Base-by-base conservation (phyloP, 1,140 invertebrate species). In the Carposina sasakii region DNA sequence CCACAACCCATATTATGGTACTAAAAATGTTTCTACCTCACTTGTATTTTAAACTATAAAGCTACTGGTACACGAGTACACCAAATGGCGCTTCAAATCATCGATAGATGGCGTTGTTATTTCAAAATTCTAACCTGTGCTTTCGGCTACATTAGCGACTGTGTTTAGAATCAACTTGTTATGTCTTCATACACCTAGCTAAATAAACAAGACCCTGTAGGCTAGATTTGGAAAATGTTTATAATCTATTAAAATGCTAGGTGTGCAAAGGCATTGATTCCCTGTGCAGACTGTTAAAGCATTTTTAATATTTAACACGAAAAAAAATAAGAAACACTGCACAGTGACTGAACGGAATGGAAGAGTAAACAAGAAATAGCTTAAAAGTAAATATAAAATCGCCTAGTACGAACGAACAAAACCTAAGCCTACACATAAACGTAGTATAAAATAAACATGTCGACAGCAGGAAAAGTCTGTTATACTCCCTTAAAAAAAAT, bases 391-490 rank as follows among this genome's bases (percentile, higher is more conserved):
- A 64, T 63, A 72, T n/a, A n/a, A n/a, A n/a, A n/a, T n/a, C n/a
- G n/a, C n/a, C n/a, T n/a, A n/a, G n/a, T n/a, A n/a, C n/a, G 45
- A 67, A 57, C 51, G 45, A 52, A 56, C 52, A 54, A 48, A 63
- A 55, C 26, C 61, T 50, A 48, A 63, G 47, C 57, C 58, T 74
- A 69, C 43, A 55, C 57, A 57, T 64, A 66, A 71, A 71, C 55
- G 60, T 60, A 53, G 53, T 71, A 74, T 60, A 71, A 74, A 73
- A 71, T 71, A 71, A 76, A 70, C 49, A 67, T 58, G 65, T 50
- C 60, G 42, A 52, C 48, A 50, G 53, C 49, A 59, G 54, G 58
- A 54, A 46, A 46, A 57, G 52, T 49, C 58, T 49, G 60, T 55
- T 49, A 64, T 57, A 57, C 59, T 59, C 58, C 40, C 49, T 28